Conservation (phyloP, 2,888 invertebrate species). For the Tupiocoris notatus region DNA sequence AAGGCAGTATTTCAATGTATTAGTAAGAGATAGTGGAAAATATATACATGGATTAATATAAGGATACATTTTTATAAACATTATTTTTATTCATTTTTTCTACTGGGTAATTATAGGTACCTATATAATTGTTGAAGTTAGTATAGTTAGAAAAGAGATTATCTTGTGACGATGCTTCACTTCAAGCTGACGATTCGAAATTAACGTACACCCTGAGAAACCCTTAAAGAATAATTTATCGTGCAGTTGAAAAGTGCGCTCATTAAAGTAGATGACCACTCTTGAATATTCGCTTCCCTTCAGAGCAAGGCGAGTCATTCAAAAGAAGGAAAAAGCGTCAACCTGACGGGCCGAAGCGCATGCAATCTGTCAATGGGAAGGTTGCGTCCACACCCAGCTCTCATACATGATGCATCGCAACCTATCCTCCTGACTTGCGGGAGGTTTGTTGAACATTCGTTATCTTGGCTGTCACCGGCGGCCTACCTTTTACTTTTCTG, state of each 20-base stretch:
- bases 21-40: too few species aligned
- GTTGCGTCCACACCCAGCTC: conserved; percentile 10
- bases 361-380: conserved; percentile 16
- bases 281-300: conserved; percentile 16
- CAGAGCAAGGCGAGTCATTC: conserved; percentile 2
- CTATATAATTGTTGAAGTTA: too few species aligned
- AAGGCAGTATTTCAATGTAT: too few species aligned
- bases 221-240: too few species aligned
- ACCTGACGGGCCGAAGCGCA: background rate
- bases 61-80: too few species aligned
- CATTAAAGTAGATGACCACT: background rate
- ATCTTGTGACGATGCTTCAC: too few species aligned
- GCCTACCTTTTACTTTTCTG: background rate
- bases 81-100: too few species aligned
- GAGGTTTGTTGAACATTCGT: conserved; percentile 7
- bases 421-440: background rate
- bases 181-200: too few species aligned
- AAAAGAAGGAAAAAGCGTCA: background rate
- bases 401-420: conserved; percentile 6
- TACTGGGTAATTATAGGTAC: too few species aligned
- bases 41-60: too few species aligned
- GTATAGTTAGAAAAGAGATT: too few species aligned
- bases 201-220: too few species aligned
- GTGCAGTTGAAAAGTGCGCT: background rate
- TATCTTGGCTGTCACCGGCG: conserved; percentile 1